phyloP scores from a whole-genome alignment of 2,888 invertebrate genomes.

The Phaedon cochleariae region DNA sequence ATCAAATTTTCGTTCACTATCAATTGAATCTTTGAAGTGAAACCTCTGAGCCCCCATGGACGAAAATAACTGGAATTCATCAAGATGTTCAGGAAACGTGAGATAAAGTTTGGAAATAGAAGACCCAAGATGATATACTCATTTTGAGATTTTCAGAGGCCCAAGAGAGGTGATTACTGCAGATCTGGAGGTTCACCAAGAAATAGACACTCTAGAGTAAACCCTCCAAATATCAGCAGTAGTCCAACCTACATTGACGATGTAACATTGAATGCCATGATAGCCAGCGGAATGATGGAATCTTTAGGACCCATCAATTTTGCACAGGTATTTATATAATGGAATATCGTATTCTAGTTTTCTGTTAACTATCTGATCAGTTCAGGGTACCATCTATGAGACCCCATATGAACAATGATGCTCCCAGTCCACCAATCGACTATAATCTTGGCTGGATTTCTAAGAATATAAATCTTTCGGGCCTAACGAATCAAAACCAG shows the following conservation, averaged over 20 bases:
- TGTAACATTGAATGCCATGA: constrained; percentile 45
- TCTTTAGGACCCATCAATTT: constrained; percentile 44
- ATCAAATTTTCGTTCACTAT: constrained; percentile 23
- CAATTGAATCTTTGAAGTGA: background rate
- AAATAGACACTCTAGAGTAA: constrained; percentile 30
- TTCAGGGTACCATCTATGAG: constrained; percentile 34
- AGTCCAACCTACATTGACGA: constrained; percentile 44
- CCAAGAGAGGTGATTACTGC: constrained; percentile 34
- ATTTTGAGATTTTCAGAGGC: constrained; percentile 24
- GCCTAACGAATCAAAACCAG: constrained; percentile 33
- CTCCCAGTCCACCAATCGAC: constrained; percentile 42
- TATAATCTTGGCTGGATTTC: constrained; percentile 46
- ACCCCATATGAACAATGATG: constrained; percentile 31
- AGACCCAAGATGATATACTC: too few relatives aligned
- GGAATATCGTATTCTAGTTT: background rate
- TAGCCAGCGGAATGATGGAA: constrained; percentile 42
- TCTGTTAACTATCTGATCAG: constrained; percentile 16
- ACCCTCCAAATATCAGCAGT: constrained; percentile 32
- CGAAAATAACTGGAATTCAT: constrained; percentile 35
- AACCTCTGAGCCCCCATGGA: constrained; percentile 25
- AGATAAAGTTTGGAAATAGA: background rate
- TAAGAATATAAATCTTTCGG: constrained; percentile 42
- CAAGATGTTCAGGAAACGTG: constrained; percentile 28
- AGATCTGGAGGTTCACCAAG: constrained; percentile 32
- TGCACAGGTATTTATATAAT: constrained; percentile 36